Percentiles rank a stretch among this genome's conserved stretches.
phyloP scores from a whole-genome alignment of 1,140 invertebrate species.

The Eulimnadia texana region DNA sequence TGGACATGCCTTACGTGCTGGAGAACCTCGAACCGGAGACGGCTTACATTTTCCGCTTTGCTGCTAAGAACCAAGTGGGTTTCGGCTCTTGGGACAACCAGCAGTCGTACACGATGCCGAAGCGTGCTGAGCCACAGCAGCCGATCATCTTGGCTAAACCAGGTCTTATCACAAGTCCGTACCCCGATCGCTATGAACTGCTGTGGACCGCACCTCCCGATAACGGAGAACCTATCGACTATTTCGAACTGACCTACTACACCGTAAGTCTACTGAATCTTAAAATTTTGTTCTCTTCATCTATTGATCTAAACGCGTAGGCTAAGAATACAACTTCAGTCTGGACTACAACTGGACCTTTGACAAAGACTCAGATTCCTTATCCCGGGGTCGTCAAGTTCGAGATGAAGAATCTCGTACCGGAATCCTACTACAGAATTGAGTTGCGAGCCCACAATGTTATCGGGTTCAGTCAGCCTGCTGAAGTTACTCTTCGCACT shows the following conservation, averaged over 20 bases:
- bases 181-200: slow-evolving; percentile 58
- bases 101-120: slow-evolving; percentile 32
- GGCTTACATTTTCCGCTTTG: slow-evolving; percentile 70
- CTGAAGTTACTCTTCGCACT: slow-evolving; percentile 59
- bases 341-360: slow-evolving; percentile 41
- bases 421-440: slow-evolving; percentile 64
- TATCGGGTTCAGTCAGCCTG: slow-evolving; percentile 60
- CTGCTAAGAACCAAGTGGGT: slow-evolving; percentile 68
- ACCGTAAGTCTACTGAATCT: slow-evolving; percentile 39
- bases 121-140: slow-evolving; percentile 31
- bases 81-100: slow-evolving; percentile 45
- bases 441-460: slow-evolving; percentile 69
- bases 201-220: slow-evolving; percentile 66
- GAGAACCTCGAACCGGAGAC: slow-evolving; percentile 60
- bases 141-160: slow-evolving; percentile 35
- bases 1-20: slow-evolving; percentile 44
- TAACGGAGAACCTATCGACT: slow-evolving; percentile 74
- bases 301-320: slow-evolving; percentile 17
- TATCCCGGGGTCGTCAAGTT: slow-evolving; percentile 40
- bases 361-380: slow-evolving; percentile 33
- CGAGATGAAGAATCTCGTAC: slow-evolving; percentile 46
- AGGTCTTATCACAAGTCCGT: slow-evolving; percentile 34
- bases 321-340: slow-evolving; percentile 21
- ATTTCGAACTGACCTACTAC: slow-evolving; percentile 65
- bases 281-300: not conserved